Percentiles rank a stretch among this genome's conserved stretches.
Conservation (phyloP, 2,797 vertebrate species). For the Meda fulgida region DNA sequence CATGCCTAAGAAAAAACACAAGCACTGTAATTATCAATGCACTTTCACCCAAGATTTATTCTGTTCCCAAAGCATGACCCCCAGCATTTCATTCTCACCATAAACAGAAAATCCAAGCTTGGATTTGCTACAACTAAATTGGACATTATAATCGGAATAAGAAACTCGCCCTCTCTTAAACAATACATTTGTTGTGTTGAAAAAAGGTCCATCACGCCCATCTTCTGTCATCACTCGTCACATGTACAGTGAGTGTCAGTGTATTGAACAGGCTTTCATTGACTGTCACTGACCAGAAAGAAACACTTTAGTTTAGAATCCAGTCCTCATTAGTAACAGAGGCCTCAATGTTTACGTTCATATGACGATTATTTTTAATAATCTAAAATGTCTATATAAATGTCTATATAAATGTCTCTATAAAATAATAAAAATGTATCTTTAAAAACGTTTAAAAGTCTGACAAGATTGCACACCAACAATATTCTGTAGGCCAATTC, state of each 20-base stretch:
- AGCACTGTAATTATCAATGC: not conserved
- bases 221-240: conserved; percentile 7
- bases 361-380: not conserved
- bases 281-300: not conserved
- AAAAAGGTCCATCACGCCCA: not conserved
- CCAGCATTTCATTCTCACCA: not conserved
- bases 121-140: not conserved
- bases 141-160: not conserved
- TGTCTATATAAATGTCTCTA: too few relatives aligned
- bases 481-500: not conserved
- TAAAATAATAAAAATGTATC: not conserved
- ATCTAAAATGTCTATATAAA: not conserved
- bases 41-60: not conserved
- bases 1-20: not conserved
- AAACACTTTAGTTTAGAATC: not conserved
- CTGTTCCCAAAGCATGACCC: not conserved
- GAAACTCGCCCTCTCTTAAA: not conserved
- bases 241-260: not conserved
- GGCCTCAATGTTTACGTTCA: not conserved
- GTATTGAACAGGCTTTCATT: conserved; percentile 18
- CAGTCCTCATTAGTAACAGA: not conserved
- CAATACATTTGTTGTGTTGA: not conserved
- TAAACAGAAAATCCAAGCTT: not conserved
- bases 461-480: not conserved
- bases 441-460: not conserved